Evolutionary conservation across 2,113 vertebrate genomes (phyloP).

Genomic region (Empidonax traillii): DNA sequence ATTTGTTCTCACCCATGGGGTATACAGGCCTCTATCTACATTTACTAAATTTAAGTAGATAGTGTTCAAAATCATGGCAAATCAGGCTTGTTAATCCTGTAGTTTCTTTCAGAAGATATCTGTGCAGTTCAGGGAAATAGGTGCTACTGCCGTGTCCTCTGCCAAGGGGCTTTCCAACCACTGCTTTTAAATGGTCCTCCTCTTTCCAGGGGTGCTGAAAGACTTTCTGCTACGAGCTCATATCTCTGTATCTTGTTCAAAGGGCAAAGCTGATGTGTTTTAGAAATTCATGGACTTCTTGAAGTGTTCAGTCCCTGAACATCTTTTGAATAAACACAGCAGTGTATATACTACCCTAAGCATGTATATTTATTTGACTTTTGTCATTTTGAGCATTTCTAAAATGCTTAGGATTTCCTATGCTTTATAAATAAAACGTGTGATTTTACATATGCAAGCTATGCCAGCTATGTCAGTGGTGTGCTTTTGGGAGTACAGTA

Average conservation of each 20-base stretch:
- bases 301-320: not conserved
- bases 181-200: not conserved
- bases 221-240: not conserved
- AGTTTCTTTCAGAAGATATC: not conserved
- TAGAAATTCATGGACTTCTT: not conserved
- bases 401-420: not conserved
- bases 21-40: not conserved
- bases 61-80: not conserved
- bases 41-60: not conserved
- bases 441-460: not conserved
- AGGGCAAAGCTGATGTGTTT: not conserved
- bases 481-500: not conserved
- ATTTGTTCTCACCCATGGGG: not conserved
- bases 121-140: not conserved
- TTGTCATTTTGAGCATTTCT: not conserved
- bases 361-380: constrained; percentile 14
- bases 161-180: not conserved
- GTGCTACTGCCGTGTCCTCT: not conserved
- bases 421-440: not conserved
- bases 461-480: not conserved
- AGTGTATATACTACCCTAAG: not conserved
- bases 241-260: not conserved
- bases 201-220: not conserved
- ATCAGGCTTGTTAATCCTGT: not conserved
- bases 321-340: not conserved